phyloP scores from a whole-genome alignment of 2,888 invertebrate genomes.

The Petrophora chlorosata region DNA sequence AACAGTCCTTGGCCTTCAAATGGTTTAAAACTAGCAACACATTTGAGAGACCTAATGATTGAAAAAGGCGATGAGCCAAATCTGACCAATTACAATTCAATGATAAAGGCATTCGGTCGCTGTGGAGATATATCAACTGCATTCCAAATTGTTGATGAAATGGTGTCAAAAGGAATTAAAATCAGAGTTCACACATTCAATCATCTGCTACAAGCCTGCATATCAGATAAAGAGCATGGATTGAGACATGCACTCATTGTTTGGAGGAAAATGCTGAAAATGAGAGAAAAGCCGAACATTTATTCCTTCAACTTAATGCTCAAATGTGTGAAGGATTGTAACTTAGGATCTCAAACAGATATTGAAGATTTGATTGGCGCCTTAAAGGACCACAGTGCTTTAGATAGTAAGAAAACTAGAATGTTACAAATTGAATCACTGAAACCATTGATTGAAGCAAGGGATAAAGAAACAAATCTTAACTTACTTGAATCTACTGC shows the following conservation, averaged over 20 bases:
- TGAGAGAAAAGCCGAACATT: conserved; percentile 86
- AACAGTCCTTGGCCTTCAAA: conserved; percentile 88
- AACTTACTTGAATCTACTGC: not conserved
- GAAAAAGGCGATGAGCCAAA: conserved; percentile 89
- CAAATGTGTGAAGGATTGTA: conserved; percentile 91
- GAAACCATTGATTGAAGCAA: conserved; percentile 9
- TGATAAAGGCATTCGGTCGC: conserved; percentile 96
- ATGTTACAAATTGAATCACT: conserved; percentile 34
- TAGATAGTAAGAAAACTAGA: conserved; percentile 26
- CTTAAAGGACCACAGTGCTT: conserved; percentile 55
- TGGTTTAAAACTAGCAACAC: conserved; percentile 87
- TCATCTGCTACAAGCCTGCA: conserved; percentile 93
- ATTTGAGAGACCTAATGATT: conserved; percentile 87
- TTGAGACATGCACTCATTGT: conserved; percentile 91
- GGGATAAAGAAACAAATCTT: not conserved
- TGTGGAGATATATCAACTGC: conserved; percentile 91
- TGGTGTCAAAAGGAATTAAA: conserved; percentile 85
- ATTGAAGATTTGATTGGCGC: conserved; percentile 78
- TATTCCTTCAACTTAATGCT: conserved; percentile 92
- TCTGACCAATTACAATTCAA: conserved; percentile 91
- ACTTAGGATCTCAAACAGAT: conserved; percentile 86
- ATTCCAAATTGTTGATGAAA: conserved; percentile 93
- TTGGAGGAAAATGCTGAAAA: conserved; percentile 92
- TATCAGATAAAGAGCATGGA: conserved; percentile 90
- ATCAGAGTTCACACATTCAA: conserved; percentile 88